Base-by-base conservation (phyloP, 2,113 vertebrate species). In the Dunckerocampus dactyliophorus region DNA sequence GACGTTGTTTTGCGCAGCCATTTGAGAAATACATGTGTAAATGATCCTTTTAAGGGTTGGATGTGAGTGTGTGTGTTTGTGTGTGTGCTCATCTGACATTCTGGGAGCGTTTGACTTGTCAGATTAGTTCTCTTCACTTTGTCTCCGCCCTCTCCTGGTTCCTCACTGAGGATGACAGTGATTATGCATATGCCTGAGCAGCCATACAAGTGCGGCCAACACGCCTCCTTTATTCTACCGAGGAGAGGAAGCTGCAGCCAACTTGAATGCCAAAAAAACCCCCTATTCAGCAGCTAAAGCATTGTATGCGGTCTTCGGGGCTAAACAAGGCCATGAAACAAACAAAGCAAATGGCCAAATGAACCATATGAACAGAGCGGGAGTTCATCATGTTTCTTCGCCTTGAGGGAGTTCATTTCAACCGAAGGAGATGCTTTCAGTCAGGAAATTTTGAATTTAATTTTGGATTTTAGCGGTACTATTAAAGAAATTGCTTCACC, bases 141-240 rank as follows among this genome's bases (percentile, higher is more conserved):
- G 51, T 67, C 65, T 62, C 75, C 54, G 15, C 75, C 75, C 71
- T 58, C 66, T 62, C 47, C 59, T 66, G 60, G 74, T 45, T 63
- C 52, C 67, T 79, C 54, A 21, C 62, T 43, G 53, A 58, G 59
- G 65, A 72, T 74, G 82, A 77, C 79, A 43, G 64, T 20, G 70
- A 79, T 79, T 81, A 74, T 76, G 60, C 69, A 63, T 65, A 72
- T 74, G 68, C 50, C 61, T 49, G 43, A 69, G 58, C 72, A 67
- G 63, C 78, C 54, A 56, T 73, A 72, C 67, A 74, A 80, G 80
- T 81, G 77, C 46, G 46, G 73, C 66, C 76, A 79, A 72, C 79
- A 83, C 72, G 46, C 83, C 77, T 75, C 71, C 50, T 58, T 68
- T 71, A 58, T 82, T 82, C 72, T 71, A 66, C 61, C 63, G 63